A percentile compares a stretch with the other conserved stretches of the same genome.
These are phyloP conservation scores for Eptesicus fuscus DNA, from an alignment of 2,113 vertebrate species.

Conservation along the genomic window DNA sequence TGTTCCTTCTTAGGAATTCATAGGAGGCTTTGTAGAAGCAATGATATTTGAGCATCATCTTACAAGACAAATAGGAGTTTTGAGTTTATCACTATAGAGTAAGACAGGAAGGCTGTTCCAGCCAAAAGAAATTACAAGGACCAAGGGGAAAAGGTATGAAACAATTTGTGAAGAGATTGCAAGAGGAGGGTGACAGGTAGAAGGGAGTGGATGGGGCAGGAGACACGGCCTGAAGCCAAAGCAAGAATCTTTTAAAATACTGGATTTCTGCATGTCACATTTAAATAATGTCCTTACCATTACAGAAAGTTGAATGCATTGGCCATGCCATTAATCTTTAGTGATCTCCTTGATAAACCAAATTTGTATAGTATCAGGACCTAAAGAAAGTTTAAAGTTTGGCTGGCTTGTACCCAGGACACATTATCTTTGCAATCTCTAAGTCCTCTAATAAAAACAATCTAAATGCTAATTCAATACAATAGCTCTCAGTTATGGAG, in stretches of 20 bases:
- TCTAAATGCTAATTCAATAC: not conserved
- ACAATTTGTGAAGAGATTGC: not conserved
- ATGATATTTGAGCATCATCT: not conserved
- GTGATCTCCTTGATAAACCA: not conserved
- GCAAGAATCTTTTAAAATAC: not conserved
- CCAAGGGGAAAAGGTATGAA: not conserved
- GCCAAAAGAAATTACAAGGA: not conserved
- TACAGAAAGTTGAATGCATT: conserved; percentile 18
- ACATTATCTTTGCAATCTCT: not conserved
- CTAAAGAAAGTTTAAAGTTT: not conserved
- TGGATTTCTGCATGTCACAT: not conserved
- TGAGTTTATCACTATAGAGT: not conserved
- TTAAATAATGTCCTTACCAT: not conserved
- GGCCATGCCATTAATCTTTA: not conserved
- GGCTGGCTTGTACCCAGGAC: not conserved
- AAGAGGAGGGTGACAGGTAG: not conserved
- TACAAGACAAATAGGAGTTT: not conserved
- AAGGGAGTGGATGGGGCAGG: not conserved
- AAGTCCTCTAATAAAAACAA: not conserved
- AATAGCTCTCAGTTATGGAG: not conserved
- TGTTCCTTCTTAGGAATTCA: not conserved
- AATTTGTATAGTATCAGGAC: not conserved
- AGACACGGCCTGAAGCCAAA: not conserved
- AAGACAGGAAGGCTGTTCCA: not conserved
- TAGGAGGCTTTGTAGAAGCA: not conserved